Percentiles rank a stretch among this genome's conserved stretches.
Conservation (phyloP, 2,888 invertebrate species). For the Xylocampa areola region DNA sequence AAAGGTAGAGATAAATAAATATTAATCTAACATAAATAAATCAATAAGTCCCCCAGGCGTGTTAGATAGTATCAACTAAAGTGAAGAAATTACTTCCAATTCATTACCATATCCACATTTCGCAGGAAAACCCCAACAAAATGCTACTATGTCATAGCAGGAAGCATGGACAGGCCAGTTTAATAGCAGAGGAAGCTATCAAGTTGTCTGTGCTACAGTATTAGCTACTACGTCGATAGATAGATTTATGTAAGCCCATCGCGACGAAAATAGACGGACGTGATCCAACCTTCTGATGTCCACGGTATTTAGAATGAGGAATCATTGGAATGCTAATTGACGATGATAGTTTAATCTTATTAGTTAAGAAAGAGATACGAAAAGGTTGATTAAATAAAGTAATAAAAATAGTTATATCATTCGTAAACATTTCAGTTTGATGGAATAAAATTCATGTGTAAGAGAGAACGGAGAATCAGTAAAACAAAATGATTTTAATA, state of each 20-base stretch:
- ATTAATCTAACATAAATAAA: constrained; percentile 10
- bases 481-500: too few relatives aligned
- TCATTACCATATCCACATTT: constrained; percentile 41
- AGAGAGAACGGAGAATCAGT: too few relatives aligned
- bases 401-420: not conserved
- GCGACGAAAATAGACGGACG: constrained; percentile 69
- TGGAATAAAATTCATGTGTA: too few relatives aligned
- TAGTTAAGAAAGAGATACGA: constrained; percentile 8
- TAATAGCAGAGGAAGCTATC: constrained; percentile 85
- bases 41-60: constrained; percentile 5
- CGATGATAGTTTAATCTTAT: constrained; percentile 41
- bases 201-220: constrained; percentile 82
- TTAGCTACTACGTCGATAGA: constrained; percentile 79
- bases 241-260: constrained; percentile 76
- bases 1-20: not conserved
- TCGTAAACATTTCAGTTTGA: not conserved
- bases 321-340: constrained; percentile 34
- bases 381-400: not conserved
- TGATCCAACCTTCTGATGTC: constrained; percentile 47
- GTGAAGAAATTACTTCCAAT: constrained; percentile 32
- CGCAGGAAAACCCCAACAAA: constrained; percentile 53
- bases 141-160: constrained; percentile 61
- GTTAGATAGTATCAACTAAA: constrained; percentile 28
- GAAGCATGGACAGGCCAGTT: constrained; percentile 67
- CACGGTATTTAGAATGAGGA: constrained; percentile 53